These are phyloP conservation scores for Centruroides sculpturatus DNA, from an alignment of 1,140 invertebrate species.

Conservation along the genomic window DNA sequence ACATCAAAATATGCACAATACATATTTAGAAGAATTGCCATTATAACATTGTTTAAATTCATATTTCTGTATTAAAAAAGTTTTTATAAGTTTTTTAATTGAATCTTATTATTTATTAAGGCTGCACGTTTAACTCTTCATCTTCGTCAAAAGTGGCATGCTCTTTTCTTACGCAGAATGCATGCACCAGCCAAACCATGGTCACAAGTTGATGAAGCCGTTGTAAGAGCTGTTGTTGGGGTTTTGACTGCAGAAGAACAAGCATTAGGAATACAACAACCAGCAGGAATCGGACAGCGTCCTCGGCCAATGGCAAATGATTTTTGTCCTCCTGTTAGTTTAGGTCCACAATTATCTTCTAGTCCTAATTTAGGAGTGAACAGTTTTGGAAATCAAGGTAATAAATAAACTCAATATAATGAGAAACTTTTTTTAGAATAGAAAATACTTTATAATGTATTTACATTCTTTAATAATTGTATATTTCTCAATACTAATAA, in stretches of 20 bases:
- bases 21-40: too few relatives aligned
- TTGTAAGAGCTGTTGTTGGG: constrained; percentile 48
- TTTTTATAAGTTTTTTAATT: too few relatives aligned
- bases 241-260: constrained; percentile 57
- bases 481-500: too few relatives aligned
- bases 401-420: too few relatives aligned
- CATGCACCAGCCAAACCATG: constrained; percentile 47
- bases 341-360: background rate
- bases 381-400: too few relatives aligned
- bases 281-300: constrained; percentile 57
- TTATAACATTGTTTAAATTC: too few relatives aligned
- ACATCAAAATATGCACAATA: too few relatives aligned
- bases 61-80: too few relatives aligned
- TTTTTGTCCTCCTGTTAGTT: constrained; percentile 8
- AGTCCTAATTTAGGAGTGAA: too few relatives aligned
- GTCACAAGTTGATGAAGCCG: constrained; percentile 49
- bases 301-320: constrained; percentile 42
- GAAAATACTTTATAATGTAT: too few relatives aligned
- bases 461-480: too few relatives aligned
- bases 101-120: constrained; percentile 8
- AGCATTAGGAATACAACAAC: constrained; percentile 50
- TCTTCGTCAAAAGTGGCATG: constrained; percentile 61
- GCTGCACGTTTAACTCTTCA: constrained; percentile 49
- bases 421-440: too few relatives aligned
- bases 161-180: constrained; percentile 55